Base-by-base conservation (phyloP, 2,113 vertebrate genomes). In the Ciconia maguari region DNA sequence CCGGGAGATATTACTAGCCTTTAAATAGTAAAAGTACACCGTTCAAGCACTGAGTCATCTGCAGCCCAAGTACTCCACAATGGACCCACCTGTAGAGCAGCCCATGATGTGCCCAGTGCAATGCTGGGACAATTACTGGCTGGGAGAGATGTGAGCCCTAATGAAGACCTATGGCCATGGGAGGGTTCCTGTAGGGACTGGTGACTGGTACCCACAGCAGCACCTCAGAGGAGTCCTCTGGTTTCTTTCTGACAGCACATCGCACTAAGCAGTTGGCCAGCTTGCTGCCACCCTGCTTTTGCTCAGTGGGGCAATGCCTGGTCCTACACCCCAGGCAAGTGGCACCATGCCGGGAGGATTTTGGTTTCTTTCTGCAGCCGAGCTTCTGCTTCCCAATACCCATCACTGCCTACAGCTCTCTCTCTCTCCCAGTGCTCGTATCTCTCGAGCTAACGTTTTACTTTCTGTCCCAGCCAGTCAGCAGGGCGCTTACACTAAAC, bases 391-490 rank as follows among this genome's bases (percentile, higher is more conserved):
- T 76, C 52, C 34, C 41, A 29, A 3, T 16, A 52, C 13, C 8
- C 4, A 17, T 1, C 10, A 15, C 22, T 30, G 32, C 22, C 15
- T 32, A 27, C 26, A 52, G 13, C 29, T 60, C 2, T 0, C n/a
- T n/a, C 2, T 11, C 2, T 20, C 27, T 49, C 32, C 22, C n/a
- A 41, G 9, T 1, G 7, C 16, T 68, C 9, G 0, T 13, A 8
- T n/a, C 10, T 44, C 30, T 20, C 1, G 0, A 6, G 36, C 13
- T 57, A 34, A 38, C 1, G 0, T 41, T 52, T 36, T 44, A 8
- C 32, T 71, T 55, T 74, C 60, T 20, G 38, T 54, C 24, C 11
- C 48, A 60, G 25, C 1, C 26, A 60, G 32, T 9, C 61, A 88
- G 6, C 38, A 27, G 22, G 6, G 16, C 0, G 1, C 42, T 36